A percentile compares a stretch with the other conserved stretches of the same genome.
Evolutionary conservation across 1,140 invertebrate species (phyloP).

Genomic region (Colletes gigas): DNA sequence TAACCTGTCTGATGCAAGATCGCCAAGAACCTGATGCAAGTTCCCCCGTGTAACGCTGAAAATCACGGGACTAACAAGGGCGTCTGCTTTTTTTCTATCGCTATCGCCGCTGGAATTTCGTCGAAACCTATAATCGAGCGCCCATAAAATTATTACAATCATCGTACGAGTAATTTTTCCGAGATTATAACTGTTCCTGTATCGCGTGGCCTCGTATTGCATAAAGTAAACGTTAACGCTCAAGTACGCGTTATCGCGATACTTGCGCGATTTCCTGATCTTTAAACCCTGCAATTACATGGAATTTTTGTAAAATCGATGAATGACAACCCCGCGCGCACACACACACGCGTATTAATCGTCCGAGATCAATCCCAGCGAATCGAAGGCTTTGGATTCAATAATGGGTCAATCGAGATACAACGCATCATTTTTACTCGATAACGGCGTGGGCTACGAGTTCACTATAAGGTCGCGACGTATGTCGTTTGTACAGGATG

Average conservation of each 20-base stretch:
- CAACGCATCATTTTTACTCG: not conserved
- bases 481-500: not conserved
- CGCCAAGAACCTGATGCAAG: conserved; percentile 53
- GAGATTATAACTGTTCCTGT: not conserved
- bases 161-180: not conserved
- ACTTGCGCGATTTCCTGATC: not conserved
- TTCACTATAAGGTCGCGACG: not conserved
- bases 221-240: conserved; percentile 5
- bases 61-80: conserved; percentile 42
- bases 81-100: conserved; percentile 26
- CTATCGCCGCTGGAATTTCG: conserved; percentile 8
- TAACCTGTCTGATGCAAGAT: conserved; percentile 63
- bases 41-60: conserved; percentile 17
- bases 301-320: not conserved
- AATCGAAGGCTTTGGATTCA: conserved; percentile 3
- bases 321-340: not conserved
- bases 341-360: not conserved
- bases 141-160: conserved; percentile 46
- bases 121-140: conserved; percentile 22
- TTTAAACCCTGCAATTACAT: not conserved
- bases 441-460: not conserved
- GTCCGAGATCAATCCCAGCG: not conserved
- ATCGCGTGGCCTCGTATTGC: not conserved
- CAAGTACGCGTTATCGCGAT: not conserved
- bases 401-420: conserved; percentile 26